A percentile compares a stretch with the other conserved stretches of the same genome.
phyloP scores from a whole-genome alignment of 1,140 invertebrate genomes.

The Brachionus plicatilis region DNA sequence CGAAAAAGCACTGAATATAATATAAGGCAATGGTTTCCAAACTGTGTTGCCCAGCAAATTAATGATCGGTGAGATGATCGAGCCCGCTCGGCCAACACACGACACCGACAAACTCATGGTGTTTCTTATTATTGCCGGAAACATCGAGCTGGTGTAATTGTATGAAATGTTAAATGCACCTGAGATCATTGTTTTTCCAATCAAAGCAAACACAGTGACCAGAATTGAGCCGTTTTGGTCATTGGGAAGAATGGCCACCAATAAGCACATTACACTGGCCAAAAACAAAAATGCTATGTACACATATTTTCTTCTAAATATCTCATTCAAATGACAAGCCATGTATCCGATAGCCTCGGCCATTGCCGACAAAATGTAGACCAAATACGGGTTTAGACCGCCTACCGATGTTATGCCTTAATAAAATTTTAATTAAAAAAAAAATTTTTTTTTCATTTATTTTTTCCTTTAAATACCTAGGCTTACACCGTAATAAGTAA shows the following conservation, averaged over 20 bases:
- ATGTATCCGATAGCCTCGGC: neutral
- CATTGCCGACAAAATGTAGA: neutral
- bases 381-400: neutral
- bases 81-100: neutral
- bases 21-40: neutral
- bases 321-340: neutral
- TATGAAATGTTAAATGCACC: slow-evolving; percentile 5
- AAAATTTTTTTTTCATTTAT: neutral
- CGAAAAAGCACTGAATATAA: neutral
- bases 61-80: slow-evolving; percentile 5
- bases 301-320: slow-evolving; percentile 14
- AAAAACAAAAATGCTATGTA: neutral
- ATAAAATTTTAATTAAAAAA: neutral
- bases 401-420: neutral
- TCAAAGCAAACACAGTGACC: slow-evolving; percentile 1
- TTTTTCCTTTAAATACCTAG: neutral
- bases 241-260: neutral
- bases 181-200: slow-evolving; percentile 10
- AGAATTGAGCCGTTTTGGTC: neutral
- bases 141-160: neutral
- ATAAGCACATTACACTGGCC: neutral
- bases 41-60: neutral
- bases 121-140: neutral
- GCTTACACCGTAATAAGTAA: neutral
- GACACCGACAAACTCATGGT: neutral